These are phyloP conservation scores for Seriola aureovittata DNA, from an alignment of 2,113 vertebrate species.

Conservation along the genomic window DNA sequence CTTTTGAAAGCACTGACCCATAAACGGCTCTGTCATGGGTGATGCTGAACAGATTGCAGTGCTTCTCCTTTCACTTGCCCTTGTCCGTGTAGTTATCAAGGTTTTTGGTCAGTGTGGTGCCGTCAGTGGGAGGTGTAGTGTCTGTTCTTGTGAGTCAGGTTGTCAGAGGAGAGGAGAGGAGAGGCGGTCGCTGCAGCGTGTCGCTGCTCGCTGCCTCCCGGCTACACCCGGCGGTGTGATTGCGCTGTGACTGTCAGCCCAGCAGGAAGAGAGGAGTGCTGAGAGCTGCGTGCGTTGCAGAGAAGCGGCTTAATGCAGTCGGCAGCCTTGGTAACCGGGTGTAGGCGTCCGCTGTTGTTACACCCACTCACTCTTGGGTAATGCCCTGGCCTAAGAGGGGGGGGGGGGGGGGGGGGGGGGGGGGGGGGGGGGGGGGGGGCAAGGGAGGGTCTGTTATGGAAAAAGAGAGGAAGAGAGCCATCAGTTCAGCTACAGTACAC, in stretches of 20 bases:
- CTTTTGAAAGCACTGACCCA: neutral
- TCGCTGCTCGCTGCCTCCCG: neutral
- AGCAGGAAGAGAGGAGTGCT: slow-evolving; percentile 42
- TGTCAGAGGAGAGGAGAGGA: neutral
- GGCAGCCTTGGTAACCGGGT: slow-evolving; percentile 74
- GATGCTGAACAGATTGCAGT: slow-evolving; percentile 29
- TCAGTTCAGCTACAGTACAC: slow-evolving; percentile 43
- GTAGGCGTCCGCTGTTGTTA: slow-evolving; percentile 70
- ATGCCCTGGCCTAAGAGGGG: slow-evolving; percentile 15
- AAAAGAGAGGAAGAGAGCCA: slow-evolving; percentile 5
- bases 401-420: neutral
- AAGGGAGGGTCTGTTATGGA: slow-evolving; percentile 1
- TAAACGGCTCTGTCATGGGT: neutral
- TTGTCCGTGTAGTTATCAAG: slow-evolving; percentile 21
- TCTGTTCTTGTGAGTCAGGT: slow-evolving; percentile 58
- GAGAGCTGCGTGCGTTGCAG: slow-evolving; percentile 37
- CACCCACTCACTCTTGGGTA: slow-evolving; percentile 65
- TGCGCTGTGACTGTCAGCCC: slow-evolving; percentile 11
- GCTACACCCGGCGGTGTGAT: slow-evolving; percentile 3
- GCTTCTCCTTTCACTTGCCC: slow-evolving; percentile 13
- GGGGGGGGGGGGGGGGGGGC: neutral
- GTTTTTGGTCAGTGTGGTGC: slow-evolving; percentile 11
- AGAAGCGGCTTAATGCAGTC: slow-evolving; percentile 65
- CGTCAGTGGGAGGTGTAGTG: slow-evolving; percentile 57
- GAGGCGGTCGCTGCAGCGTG: neutral